A percentile compares a stretch with the other conserved stretches of the same genome.
phyloP scores from a whole-genome alignment of 2,888 invertebrate genomes.

The Schizaphis graminum region DNA sequence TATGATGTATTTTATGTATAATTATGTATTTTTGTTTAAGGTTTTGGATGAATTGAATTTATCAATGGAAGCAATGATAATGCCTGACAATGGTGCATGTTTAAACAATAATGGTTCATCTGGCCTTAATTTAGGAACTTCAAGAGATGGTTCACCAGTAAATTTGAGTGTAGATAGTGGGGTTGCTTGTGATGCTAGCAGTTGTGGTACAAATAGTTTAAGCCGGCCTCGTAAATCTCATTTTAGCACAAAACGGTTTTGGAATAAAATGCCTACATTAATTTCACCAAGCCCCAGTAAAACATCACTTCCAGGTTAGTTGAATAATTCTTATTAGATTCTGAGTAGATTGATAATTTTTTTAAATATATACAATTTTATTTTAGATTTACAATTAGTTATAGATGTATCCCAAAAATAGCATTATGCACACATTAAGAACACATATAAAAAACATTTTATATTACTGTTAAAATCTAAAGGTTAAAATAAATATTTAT shows the following conservation, averaged over 20 bases:
- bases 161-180: constrained; percentile 70
- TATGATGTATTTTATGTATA: not conserved
- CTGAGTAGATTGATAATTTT: not conserved
- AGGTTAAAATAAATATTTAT: not conserved
- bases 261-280: constrained; percentile 69
- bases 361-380: not conserved
- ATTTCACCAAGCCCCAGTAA: constrained; percentile 65
- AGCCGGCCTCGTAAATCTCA: constrained; percentile 66
- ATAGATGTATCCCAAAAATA: not conserved
- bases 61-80: constrained; percentile 90
- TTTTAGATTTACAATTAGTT: not conserved
- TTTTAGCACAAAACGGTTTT: constrained; percentile 67
- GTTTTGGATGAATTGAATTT: constrained; percentile 89
- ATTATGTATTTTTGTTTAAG: constrained; percentile 64
- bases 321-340: constrained; percentile 1
- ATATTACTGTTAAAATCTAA: not conserved
- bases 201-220: constrained; percentile 69
- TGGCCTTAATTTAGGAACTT: constrained; percentile 69
- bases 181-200: constrained; percentile 68
- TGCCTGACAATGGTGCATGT: constrained; percentile 77
- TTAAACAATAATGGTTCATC: constrained; percentile 71
- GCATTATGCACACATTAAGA: not conserved
- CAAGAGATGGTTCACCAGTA: constrained; percentile 78
- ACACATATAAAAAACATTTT: not conserved
- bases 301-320: constrained; percentile 62